A percentile compares a stretch with the other conserved stretches of the same genome.
Conservation (phyloP, 1,140 invertebrate genomes). For the Teleogryllus occipitalis region DNA sequence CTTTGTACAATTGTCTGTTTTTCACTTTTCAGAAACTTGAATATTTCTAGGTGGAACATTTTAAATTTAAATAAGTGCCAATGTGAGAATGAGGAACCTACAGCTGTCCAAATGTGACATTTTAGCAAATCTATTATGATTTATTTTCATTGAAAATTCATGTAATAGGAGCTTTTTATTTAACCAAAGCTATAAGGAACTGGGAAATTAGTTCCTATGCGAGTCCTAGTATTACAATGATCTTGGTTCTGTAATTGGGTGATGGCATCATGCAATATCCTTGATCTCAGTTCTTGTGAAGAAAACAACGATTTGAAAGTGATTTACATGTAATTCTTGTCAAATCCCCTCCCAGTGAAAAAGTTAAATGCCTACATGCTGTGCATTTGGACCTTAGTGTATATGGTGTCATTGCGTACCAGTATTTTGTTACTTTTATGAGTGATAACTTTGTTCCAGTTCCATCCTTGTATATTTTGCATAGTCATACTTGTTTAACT, state of each 20-base stretch:
- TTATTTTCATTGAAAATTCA: slow-evolving; percentile 13
- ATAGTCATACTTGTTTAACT: slow-evolving; percentile 7
- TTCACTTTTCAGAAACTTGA: slow-evolving; percentile 17
- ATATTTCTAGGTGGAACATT: slow-evolving; percentile 15
- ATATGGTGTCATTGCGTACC: slow-evolving; percentile 8
- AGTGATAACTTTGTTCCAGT: slow-evolving; percentile 19
- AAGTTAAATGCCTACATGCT: slow-evolving; percentile 2
- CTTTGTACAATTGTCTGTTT: slow-evolving; percentile 16
- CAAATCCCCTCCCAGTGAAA: neutral
- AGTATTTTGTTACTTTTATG: slow-evolving; percentile 14
- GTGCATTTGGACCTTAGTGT: slow-evolving; percentile 12
- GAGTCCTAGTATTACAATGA: slow-evolving; percentile 16
- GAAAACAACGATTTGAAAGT: slow-evolving; percentile 38
- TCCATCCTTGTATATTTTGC: slow-evolving; percentile 18
- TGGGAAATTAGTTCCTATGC: slow-evolving; percentile 18
- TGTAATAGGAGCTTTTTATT: slow-evolving; percentile 18
- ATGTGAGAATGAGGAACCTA: slow-evolving; percentile 13
- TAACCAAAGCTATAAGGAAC: slow-evolving; percentile 20
- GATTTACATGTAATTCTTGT: slow-evolving; percentile 16
- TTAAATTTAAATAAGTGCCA: slow-evolving; percentile 20
- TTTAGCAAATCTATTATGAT: neutral
- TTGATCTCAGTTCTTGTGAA: slow-evolving; percentile 42
- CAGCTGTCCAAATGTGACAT: slow-evolving; percentile 7
- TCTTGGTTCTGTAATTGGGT: slow-evolving; percentile 18
- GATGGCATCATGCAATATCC: slow-evolving; percentile 36